Evolutionary conservation across 2,888 invertebrate genomes (phyloP).

Genomic region (Crematogaster levior): DNA sequence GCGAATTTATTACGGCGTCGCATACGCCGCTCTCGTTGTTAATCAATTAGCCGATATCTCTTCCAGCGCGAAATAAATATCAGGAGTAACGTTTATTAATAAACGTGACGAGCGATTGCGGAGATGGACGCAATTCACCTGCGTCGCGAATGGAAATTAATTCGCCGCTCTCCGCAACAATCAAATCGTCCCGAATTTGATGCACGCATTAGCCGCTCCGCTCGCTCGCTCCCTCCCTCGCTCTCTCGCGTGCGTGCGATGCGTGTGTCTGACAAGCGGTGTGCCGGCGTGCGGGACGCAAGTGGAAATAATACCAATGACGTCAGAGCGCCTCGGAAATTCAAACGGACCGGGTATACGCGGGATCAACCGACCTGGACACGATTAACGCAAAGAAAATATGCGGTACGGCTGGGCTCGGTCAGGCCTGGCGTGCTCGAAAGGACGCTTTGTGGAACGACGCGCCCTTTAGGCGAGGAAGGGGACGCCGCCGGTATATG

Average conservation of each 20-base stretch:
- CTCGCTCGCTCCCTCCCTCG: neutral
- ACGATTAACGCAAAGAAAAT: conserved; percentile 80
- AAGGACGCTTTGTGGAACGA: conserved; percentile 7
- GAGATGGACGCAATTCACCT: neutral
- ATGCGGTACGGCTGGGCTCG: conserved; percentile 53
- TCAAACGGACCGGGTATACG: neutral
- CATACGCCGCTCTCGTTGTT: conserved; percentile 10
- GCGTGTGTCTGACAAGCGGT: conserved; percentile 56
- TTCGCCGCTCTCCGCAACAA: conserved; percentile 50
- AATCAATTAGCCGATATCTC: conserved; percentile 15
- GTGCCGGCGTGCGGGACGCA: neutral
- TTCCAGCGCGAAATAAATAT: conserved; percentile 4
- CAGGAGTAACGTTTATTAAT: conserved; percentile 23
- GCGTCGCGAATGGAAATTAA: conserved; percentile 36
- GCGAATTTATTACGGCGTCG: conserved; percentile 15
- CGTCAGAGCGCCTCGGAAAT: conserved; percentile 60
- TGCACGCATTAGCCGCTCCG: conserved; percentile 20
- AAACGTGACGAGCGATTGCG: neutral
- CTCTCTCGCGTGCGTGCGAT: conserved; percentile 1
- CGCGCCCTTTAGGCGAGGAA: conserved; percentile 12
- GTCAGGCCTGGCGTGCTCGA: neutral
- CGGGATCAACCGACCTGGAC: conserved; percentile 43
- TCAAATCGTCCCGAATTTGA: conserved; percentile 59
- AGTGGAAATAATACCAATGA: conserved; percentile 55
- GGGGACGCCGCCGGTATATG: neutral